Evolutionary conservation across 2,797 vertebrate genomes (phyloP), one percentile per base, ranked within the genome.

Genomic region (Pteronotus mesoamericanus): DNA sequence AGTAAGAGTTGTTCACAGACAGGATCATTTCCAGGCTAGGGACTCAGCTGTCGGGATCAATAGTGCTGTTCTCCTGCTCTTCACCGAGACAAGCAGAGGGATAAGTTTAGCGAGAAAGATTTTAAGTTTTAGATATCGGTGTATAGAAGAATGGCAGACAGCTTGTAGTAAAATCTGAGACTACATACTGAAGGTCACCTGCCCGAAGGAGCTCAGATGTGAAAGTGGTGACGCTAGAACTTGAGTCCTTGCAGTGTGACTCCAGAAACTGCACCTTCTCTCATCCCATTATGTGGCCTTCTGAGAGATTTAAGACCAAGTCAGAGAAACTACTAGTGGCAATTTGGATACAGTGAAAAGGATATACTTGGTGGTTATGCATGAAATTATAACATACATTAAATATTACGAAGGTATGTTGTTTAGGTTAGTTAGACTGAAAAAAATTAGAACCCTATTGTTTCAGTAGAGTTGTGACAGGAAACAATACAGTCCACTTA

Each of bases 361-460:
- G 88, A 37, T 24, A 22, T 71, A 19, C 39, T 80, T 90, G 59
- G 29, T 94, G 72, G 32, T 89, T 59, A 46, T 68, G 24, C 75
- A 61, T 80, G 51, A 95, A 75, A 61, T 85, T 66, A 72, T 18
- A 64, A 61, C 5, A 18, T 44, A 5, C 48, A 14, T 22, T 91
- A 83, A 93, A n/a, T 57, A 87, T 75, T 68, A 68, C 46, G 16
- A 82, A 78, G 15, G 16, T 57, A 32, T 5, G 3, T 64, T 74
- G 9, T 86, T 61, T 83, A 72, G 32, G n/a, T 79, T 86, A 86
- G 68, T 72, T 32, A 74, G 42, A 71, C 34, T n/a, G 48, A 75
- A 84, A 92, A 92, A 80, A 61, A 79, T 53, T 86, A 68, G 53
- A 90, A 42, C n/a, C 53, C 9, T 68, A 1, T 93, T 42, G 48